Evolutionary conservation across 2,113 vertebrate genomes (phyloP).

Genomic region (Solea solea): DNA sequence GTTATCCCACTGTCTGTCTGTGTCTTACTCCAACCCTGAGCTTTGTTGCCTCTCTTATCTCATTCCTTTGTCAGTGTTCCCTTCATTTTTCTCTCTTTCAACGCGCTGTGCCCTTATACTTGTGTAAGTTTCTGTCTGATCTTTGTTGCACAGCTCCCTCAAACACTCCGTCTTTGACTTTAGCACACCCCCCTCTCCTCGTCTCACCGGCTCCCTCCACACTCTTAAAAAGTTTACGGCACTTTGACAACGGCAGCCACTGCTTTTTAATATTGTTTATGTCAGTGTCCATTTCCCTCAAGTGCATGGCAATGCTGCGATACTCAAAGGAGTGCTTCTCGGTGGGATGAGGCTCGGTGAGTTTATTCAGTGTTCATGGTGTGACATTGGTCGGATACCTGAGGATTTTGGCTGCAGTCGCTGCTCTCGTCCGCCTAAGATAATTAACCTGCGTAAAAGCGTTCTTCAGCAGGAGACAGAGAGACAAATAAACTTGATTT

Average conservation of each 20-base stretch:
- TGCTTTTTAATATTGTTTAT: constrained; percentile 7
- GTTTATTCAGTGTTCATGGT: not conserved
- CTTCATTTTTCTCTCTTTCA: constrained; percentile 30
- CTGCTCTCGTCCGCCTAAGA: constrained; percentile 10
- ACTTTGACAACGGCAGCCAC: not conserved
- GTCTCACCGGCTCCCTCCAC: not conserved
- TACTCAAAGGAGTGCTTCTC: constrained; percentile 11
- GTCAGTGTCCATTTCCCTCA: not conserved
- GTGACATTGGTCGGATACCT: not conserved
- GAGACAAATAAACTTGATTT: not conserved
- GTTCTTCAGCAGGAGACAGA: not conserved
- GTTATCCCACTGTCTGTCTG: constrained; percentile 17
- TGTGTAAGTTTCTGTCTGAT: not conserved
- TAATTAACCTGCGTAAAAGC: constrained; percentile 10
- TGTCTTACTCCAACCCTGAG: constrained; percentile 9
- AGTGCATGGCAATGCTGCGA: constrained; percentile 3
- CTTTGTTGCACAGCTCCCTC: not conserved
- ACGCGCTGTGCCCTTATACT: not conserved
- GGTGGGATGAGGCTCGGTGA: not conserved
- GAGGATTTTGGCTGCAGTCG: not conserved
- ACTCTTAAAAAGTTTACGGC: constrained; percentile 10
- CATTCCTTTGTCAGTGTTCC: constrained; percentile 16
- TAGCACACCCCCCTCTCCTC: not conserved
- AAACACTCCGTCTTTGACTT: not conserved
- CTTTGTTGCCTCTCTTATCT: constrained; percentile 28